Evolutionary conservation across 2,888 invertebrate genomes (phyloP), one percentile per base, ranked within the genome.

Genomic region (Eilema griseolum): DNA sequence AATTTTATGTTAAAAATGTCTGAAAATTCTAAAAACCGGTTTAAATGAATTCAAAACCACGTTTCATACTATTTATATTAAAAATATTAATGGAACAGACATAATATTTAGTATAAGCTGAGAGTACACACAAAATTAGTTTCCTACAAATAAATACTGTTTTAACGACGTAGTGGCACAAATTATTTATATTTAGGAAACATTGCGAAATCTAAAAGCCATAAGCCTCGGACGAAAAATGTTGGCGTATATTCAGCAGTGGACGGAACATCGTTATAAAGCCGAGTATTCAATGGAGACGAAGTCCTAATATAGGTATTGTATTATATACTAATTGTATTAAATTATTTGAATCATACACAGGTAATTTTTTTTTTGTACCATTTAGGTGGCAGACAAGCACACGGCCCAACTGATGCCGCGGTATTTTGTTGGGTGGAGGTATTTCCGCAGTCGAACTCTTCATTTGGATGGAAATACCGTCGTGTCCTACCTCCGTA

Each of bases 171-270:
- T 71, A 77, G 77, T 71, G 74, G 77, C 70, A 74, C 75, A 81
- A 83, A 84, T 83, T 82, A 83, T 83, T 82, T 84, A 82, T 83
- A 83, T 85, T 83, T 85, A 80, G 84, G 83, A 85, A 86, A 86
- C 86, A 82, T 83, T 82, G 83, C 85, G 72, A 74, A 89, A 93
- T 92, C 92, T 91, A 88, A 93, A 92, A 93, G 92, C 93, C 91
- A 90, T 92, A 92, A 92, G 92, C 93, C 90, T 86, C 81, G 85
- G 86, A 88, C 91, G 92, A 92, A 94, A 94, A 94, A 93, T 93
- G 87, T 87, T 86, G 88, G 85, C 85, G 86, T 86, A 85, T 84
- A 88, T 88, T 90, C 85, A 80, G 79, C 81, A 88, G 86, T 87
- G 89, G 87, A 88, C 87, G 74, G 57, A 82, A 79, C 73, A 75